Evolutionary conservation across 2,888 invertebrate species (phyloP).

Genomic region (Alcis repandata): DNA sequence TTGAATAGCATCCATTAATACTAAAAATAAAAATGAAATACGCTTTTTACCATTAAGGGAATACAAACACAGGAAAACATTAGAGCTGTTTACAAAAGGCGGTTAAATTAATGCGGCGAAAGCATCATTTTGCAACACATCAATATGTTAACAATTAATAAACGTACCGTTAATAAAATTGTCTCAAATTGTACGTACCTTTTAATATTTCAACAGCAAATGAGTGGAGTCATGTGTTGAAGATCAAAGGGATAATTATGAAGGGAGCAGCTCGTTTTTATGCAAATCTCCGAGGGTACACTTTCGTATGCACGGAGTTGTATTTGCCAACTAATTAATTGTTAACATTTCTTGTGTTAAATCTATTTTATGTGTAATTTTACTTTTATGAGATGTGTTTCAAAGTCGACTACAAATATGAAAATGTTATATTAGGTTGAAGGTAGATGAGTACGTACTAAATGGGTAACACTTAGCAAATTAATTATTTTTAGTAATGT

Average conservation of each 20-base stretch:
- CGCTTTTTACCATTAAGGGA: no score
- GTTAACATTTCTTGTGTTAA: constrained; percentile 13
- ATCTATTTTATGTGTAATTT: constrained; percentile 1
- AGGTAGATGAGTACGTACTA: background rate
- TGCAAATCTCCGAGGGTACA: constrained; percentile 47
- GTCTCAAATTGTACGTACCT: constrained; percentile 45
- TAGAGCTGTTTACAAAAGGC: no score
- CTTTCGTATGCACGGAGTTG: constrained; percentile 38
- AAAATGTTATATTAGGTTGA: background rate
- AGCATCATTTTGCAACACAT: no score
- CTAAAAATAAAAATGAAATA: no score
- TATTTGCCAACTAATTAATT: constrained; percentile 21
- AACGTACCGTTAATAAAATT: constrained; percentile 20
- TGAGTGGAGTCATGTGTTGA: constrained; percentile 59
- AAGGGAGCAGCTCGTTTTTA: constrained; percentile 59
- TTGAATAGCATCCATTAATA: no score
- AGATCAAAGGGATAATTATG: constrained; percentile 67
- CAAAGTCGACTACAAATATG: background rate
- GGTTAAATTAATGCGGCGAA: no score
- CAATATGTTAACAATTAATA: background rate
- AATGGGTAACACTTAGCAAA: no score
- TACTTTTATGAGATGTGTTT: background rate
- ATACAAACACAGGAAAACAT: no score
- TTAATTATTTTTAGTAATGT: no score
- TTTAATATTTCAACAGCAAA: constrained; percentile 52